These are phyloP conservation scores for Rhinichthys osculus DNA, from an alignment of 2,797 vertebrate species.

Conservation along the genomic window DNA sequence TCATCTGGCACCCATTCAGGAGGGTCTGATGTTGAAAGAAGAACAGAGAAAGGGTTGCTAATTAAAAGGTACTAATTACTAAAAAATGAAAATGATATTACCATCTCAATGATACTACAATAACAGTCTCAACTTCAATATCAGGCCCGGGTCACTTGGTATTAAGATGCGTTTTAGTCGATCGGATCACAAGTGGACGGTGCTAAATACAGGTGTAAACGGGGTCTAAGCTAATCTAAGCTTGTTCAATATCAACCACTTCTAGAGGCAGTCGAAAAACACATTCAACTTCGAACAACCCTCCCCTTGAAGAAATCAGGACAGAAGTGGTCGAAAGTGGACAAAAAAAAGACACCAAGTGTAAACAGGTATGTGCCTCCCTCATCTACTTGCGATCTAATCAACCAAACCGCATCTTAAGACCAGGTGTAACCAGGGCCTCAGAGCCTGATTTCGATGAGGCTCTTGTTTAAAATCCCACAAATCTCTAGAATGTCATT, in stretches of 20 bases:
- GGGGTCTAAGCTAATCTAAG: neutral
- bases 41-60: conserved; percentile 26
- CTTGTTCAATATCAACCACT: neutral
- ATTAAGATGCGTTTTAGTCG: neutral
- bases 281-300: neutral
- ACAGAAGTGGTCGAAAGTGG: neutral
- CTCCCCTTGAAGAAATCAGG: too few relatives aligned
- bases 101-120: neutral
- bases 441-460: neutral
- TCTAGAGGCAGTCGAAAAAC: neutral
- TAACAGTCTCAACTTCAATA: neutral
- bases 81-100: neutral
- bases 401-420: neutral
- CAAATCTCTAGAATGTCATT: neutral
- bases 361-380: neutral
- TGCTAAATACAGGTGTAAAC: neutral
- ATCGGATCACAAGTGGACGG: neutral
- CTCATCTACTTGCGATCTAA: neutral
- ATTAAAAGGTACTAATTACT: neutral
- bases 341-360: too few relatives aligned
- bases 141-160: neutral
- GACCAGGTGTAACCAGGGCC: neutral
- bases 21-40: conserved; percentile 80
- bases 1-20: conserved; percentile 98
- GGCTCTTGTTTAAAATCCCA: neutral